Evolutionary conservation across 30 jellyfish, hydroid and myxozoan species (phyloP).

Genomic region (Hydractinia echinata): DNA sequence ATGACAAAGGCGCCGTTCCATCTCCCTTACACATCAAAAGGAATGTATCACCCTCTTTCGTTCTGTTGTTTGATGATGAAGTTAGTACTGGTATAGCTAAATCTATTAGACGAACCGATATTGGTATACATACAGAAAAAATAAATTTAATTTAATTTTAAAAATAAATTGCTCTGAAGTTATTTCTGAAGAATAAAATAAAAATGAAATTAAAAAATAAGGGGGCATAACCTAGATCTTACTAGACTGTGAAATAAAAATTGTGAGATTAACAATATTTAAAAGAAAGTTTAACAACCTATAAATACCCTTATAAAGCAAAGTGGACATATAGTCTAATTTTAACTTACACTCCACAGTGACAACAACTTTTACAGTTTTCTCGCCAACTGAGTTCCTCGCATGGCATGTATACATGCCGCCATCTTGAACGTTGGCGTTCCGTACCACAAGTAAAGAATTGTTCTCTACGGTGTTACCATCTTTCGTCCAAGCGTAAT

Average conservation of each 20-base stretch:
- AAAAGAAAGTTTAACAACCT: too few species aligned
- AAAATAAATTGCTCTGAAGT: too few species aligned
- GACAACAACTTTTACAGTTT: neutral
- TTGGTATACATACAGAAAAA: too few species aligned
- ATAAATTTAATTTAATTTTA: too few species aligned
- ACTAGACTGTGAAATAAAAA: too few species aligned
- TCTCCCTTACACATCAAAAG: conserved; percentile 1
- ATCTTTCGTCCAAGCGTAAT: conserved; percentile 13
- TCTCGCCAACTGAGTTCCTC: neutral
- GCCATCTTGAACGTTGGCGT: neutral
- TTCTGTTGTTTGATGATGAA: conserved; percentile 5
- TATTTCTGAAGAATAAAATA: too few species aligned
- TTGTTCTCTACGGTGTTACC: neutral
- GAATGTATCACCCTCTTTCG: conserved; percentile 21
- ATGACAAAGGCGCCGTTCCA: conserved; percentile 16
- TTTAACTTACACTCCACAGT: too few species aligned
- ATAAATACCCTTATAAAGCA: too few species aligned
- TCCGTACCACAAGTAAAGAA: neutral
- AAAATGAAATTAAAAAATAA: too few species aligned
- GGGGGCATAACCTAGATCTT: too few species aligned
- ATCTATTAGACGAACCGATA: neutral
- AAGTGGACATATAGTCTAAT: too few species aligned
- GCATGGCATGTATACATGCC: neutral
- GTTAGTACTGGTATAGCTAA: neutral
- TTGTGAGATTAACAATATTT: too few species aligned